Conservation (phyloP, 2,113 vertebrate genomes). For the Myotis yumanensis region DNA sequence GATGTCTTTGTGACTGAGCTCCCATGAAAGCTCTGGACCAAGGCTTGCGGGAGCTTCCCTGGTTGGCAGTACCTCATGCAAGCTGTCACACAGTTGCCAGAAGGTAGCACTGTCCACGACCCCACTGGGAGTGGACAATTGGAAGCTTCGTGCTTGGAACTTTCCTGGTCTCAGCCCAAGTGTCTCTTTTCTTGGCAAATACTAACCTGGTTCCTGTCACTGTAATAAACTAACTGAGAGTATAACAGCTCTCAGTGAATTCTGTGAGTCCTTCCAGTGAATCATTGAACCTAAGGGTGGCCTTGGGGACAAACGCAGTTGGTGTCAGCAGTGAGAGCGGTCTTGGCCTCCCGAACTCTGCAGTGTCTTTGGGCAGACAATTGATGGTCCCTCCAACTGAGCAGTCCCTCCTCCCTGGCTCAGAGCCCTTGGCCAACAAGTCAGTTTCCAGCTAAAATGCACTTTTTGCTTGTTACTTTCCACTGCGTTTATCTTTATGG, state of each 20-base stretch:
- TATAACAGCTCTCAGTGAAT: not conserved
- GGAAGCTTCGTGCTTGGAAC: not conserved
- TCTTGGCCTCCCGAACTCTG: not conserved
- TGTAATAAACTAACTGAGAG: not conserved
- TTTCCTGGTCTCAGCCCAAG: not conserved
- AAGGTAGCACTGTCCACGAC: not conserved
- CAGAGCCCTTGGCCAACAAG: not conserved
- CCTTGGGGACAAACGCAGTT: not conserved
- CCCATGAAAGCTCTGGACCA: not conserved
- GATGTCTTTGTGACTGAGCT: not conserved
- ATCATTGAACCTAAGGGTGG: too few species aligned
- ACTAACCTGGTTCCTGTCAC: not conserved
- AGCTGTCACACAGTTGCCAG: not conserved
- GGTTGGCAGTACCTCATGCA: fast-evolving
- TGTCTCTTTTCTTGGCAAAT: not conserved
- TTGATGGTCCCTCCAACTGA: not conserved
- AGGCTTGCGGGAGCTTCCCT: not conserved
- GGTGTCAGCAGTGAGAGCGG: not conserved
- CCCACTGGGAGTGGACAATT: not conserved
- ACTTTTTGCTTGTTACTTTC: not conserved
- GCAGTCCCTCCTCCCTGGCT: not conserved
- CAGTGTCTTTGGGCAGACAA: not conserved
- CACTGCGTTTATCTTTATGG: not conserved
- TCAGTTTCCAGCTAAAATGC: not conserved
- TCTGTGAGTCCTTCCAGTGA: not conserved